Evolutionary conservation across 2,797 vertebrate genomes (phyloP).

Genomic region (Bryconaethiops microstoma): DNA sequence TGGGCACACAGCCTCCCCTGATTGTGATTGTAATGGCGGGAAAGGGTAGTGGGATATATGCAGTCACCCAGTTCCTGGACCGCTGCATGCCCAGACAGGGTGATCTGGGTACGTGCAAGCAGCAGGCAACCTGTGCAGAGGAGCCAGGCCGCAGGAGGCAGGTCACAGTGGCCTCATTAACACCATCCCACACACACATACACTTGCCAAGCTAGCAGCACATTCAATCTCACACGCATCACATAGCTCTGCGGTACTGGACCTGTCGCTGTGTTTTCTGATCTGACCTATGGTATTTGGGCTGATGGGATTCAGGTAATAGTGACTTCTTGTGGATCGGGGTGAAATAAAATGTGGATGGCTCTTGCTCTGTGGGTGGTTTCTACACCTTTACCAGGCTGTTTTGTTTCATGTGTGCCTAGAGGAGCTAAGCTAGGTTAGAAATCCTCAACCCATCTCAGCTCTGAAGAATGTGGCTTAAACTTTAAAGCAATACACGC

Average conservation of each 20-base stretch:
- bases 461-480: neutral
- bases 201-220: conserved; percentile 48
- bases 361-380: conserved; percentile 37
- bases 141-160: conserved; percentile 51
- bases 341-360: conserved; percentile 39
- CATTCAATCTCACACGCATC: conserved; percentile 49
- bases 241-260: conserved; percentile 28
- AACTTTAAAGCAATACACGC: no score
- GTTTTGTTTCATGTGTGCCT: conserved; percentile 18
- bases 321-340: conserved; percentile 32
- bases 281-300: conserved; percentile 50
- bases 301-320: conserved; percentile 48
- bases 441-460: no score
- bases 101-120: conserved; percentile 33
- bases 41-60: conserved; percentile 68
- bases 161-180: conserved; percentile 68
- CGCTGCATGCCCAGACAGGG: conserved; percentile 64
- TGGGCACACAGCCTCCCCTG: conserved; percentile 39
- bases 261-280: conserved; percentile 39
- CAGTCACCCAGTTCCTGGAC: conserved; percentile 62
- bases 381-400: conserved; percentile 7
- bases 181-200: conserved; percentile 52
- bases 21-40: neutral
- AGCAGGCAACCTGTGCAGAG: conserved; percentile 46
- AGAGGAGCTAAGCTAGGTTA: neutral